Percentiles rank a stretch among this genome's conserved stretches.
Evolutionary conservation across 2,888 invertebrate genomes (phyloP).

Genomic region (Podabrus alpinus): DNA sequence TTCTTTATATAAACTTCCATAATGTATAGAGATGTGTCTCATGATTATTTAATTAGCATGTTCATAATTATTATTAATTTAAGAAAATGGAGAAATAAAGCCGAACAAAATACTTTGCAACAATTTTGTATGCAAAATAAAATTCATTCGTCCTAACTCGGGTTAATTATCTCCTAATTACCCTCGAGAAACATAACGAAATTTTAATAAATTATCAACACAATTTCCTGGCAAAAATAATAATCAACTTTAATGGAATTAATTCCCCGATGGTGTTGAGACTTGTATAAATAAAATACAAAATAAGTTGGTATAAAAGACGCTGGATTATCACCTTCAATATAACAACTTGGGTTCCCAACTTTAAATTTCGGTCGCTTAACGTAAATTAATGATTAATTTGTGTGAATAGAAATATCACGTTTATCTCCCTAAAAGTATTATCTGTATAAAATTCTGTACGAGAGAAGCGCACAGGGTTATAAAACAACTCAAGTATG

Average conservation of each 20-base stretch:
- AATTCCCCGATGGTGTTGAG: conserved; percentile 31
- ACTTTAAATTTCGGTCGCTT: conserved; percentile 8
- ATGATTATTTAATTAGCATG: background rate
- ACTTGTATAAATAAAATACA: conserved; percentile 28
- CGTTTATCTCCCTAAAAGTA: conserved; percentile 14
- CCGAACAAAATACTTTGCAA: background rate
- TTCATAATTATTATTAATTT: background rate
- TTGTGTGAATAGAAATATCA: conserved; percentile 2
- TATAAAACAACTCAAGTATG: conserved; percentile 9
- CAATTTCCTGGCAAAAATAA: conserved; percentile 41
- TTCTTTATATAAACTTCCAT: background rate
- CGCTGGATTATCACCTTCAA: conserved; percentile 4
- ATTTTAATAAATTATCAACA: conserved; percentile 41
- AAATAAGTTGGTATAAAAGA: conserved; percentile 15
- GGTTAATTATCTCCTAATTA: conserved; percentile 36
- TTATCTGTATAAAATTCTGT: conserved; percentile 7
- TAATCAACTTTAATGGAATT: conserved; percentile 41
- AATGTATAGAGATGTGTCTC: background rate
- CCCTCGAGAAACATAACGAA: conserved; percentile 38
- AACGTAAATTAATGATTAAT: conserved; percentile 26
- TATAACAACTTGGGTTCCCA: conserved; percentile 6
- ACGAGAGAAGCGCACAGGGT: background rate
- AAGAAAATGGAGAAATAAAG: background rate
- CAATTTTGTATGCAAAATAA: conserved; percentile 17
- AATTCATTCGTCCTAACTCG: conserved; percentile 24